Conservation (phyloP, 2,113 vertebrate genomes). For the Gobiocypris rarus region DNA sequence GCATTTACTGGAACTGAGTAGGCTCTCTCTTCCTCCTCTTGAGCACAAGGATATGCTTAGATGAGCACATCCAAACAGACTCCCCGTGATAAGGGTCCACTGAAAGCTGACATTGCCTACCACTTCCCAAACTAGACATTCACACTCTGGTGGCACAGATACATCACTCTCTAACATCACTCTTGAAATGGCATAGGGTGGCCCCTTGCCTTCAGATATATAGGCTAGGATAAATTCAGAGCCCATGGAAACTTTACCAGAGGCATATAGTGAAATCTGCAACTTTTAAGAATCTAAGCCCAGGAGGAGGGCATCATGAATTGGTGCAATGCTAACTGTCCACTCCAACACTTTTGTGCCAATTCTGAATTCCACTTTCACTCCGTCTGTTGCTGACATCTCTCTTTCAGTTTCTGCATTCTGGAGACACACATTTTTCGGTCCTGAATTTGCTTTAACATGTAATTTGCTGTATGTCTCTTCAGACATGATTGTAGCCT, state of each 20-base stretch:
- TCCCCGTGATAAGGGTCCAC: too few relatives aligned
- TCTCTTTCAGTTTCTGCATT: constrained; percentile 22
- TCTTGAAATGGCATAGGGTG: too few relatives aligned
- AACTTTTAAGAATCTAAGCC: constrained; percentile 3
- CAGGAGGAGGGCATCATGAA: background rate
- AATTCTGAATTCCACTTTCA: background rate
- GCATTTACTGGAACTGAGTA: background rate
- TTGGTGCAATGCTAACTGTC: background rate
- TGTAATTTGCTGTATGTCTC: too few relatives aligned
- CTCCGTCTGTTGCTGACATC: background rate
- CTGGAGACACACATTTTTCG: background rate
- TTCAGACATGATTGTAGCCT: too few relatives aligned
- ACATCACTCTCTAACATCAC: too few relatives aligned
- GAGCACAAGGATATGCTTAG: background rate
- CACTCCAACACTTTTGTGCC: background rate
- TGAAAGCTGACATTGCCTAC: too few relatives aligned
- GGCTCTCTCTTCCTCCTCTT: background rate
- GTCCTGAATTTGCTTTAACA: background rate
- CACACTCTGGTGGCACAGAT: too few relatives aligned
- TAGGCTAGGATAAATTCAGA: too few relatives aligned
- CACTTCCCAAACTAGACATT: too few relatives aligned
- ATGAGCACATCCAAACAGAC: too few relatives aligned
- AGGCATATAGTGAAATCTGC: constrained; percentile 9
- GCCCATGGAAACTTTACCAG: too few relatives aligned
- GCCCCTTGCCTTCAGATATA: too few relatives aligned